Evolutionary conservation across 2,888 invertebrate species (phyloP).

Genomic region (Crematogaster levior): DNA sequence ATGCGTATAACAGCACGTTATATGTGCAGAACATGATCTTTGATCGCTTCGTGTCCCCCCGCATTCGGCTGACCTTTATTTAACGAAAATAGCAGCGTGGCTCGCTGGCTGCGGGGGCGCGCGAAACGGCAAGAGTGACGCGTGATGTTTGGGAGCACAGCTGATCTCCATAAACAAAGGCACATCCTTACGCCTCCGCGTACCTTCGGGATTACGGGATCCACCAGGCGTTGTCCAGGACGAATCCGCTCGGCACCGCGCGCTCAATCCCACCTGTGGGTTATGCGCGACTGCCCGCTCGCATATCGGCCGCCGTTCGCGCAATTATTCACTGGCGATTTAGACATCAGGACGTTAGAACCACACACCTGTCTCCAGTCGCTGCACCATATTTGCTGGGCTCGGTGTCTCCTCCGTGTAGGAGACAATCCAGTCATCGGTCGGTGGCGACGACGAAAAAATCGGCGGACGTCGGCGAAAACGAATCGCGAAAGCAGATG

Average conservation of each 20-base stretch:
- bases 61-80: constrained; percentile 66
- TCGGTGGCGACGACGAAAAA: background rate
- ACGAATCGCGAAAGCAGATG: background rate
- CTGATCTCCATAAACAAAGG: constrained; percentile 84
- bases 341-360: constrained; percentile 79
- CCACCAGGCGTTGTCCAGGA: background rate
- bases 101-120: constrained; percentile 41
- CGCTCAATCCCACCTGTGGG: constrained; percentile 65
- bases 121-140: constrained; percentile 69
- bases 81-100: constrained; percentile 75
- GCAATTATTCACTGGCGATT: constrained; percentile 78
- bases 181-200: constrained; percentile 60
- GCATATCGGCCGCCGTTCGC: constrained; percentile 74
- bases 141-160: constrained; percentile 80
- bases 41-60: constrained; percentile 26
- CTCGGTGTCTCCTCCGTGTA: too few species aligned
- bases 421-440: background rate
- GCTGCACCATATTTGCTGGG: constrained; percentile 77
- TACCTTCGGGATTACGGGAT: constrained; percentile 77
- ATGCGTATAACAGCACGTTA: constrained; percentile 47
- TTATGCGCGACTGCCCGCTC: constrained; percentile 73
- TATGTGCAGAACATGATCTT: constrained; percentile 45
- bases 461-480: background rate
- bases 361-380: constrained; percentile 72
- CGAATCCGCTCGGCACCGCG: constrained; percentile 57